phyloP scores from a whole-genome alignment of 2,888 invertebrate genomes.

The Apocheima hispidaria region DNA sequence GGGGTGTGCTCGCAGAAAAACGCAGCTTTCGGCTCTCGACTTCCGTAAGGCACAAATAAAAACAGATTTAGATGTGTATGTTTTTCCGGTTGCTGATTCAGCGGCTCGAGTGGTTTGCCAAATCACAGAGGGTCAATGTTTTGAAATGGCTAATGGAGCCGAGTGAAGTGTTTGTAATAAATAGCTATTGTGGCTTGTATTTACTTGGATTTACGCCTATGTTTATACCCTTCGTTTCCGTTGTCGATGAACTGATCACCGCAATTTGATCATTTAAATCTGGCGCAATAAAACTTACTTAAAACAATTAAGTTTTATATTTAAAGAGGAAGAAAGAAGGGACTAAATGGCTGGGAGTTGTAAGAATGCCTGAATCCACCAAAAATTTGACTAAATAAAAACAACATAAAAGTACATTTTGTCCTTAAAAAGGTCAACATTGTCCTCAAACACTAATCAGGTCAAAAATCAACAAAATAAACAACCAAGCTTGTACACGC shows the following conservation, averaged over 20 bases:
- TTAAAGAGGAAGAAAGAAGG: too few relatives aligned
- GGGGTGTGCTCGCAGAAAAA: conserved; percentile 79
- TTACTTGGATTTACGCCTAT: conserved; percentile 3
- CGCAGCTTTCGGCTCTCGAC: conserved; percentile 76
- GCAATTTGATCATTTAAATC: background rate
- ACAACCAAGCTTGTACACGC: conserved; percentile 23
- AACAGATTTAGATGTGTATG: conserved; percentile 82
- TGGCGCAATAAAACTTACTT: background rate
- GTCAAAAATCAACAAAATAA: conserved; percentile 20
- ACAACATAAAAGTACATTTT: background rate
- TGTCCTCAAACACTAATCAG: conserved; percentile 28
- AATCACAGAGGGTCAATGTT: conserved; percentile 54
- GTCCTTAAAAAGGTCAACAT: conserved; percentile 27
- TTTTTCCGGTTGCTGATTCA: conserved; percentile 81
- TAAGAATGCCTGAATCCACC: background rate
- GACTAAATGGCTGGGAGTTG: background rate
- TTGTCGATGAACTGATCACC: background rate
- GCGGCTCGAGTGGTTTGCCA: conserved; percentile 74
- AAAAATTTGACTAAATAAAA: background rate
- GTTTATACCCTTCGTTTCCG: background rate
- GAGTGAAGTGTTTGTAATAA: conserved; percentile 44
- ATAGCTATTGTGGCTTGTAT: conserved; percentile 22
- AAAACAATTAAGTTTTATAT: too few relatives aligned
- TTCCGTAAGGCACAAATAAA: conserved; percentile 81
- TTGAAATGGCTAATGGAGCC: conserved; percentile 47